Evolutionary conservation across 2,797 vertebrate species (phyloP).

Genomic region (Caiman crocodilus): DNA sequence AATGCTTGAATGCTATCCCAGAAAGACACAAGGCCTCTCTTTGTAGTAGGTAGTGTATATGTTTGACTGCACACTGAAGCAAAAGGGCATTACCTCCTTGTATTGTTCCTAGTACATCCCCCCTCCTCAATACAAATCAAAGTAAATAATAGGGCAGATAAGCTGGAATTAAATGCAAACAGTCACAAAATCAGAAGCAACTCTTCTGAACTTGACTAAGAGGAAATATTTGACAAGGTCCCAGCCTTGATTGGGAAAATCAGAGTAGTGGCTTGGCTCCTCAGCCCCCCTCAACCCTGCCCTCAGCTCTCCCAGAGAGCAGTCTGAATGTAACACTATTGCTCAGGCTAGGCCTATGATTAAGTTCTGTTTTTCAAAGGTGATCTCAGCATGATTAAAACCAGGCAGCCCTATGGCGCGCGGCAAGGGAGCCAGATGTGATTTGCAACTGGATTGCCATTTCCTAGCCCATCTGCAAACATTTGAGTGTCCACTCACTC

Average conservation of each 20-base stretch:
- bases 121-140: not conserved
- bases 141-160: not conserved
- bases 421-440: conserved; percentile 61
- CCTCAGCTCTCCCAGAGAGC: conserved; percentile 54
- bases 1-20: not conserved
- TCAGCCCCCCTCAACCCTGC: not conserved
- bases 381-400: conserved; percentile 46
- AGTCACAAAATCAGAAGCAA: conserved; percentile 24
- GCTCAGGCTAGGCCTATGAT: conserved; percentile 49
- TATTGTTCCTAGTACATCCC: not conserved
- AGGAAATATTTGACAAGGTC: conserved; percentile 28
- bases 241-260: conserved; percentile 35
- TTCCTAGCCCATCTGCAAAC: conserved; percentile 81
- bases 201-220: not conserved
- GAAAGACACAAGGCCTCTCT: not conserved
- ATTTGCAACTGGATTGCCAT: conserved; percentile 55
- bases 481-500: conserved; percentile 77
- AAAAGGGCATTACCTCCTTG: not conserved
- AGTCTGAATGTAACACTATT: conserved; percentile 67
- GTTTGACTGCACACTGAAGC: not conserved
- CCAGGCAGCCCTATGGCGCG: conserved; percentile 24
- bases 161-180: conserved; percentile 1
- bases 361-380: conserved; percentile 64
- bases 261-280: not conserved
- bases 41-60: not conserved